These are phyloP conservation scores for Eledona agricola DNA, from an alignment of 2,888 invertebrate species.

Conservation along the genomic window DNA sequence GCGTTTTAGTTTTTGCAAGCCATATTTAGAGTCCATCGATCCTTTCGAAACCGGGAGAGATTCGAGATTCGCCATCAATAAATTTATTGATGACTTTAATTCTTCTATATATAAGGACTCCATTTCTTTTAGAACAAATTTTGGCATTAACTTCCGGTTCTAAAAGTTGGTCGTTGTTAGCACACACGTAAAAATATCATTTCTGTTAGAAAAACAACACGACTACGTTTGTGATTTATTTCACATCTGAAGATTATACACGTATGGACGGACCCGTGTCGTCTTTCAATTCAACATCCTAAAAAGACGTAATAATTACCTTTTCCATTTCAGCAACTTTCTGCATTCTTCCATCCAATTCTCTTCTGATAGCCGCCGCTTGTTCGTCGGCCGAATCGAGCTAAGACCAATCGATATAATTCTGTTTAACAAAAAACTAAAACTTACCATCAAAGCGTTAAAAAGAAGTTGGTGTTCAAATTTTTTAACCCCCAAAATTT, in stretches of 20 bases:
- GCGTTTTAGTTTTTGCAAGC: constrained; percentile 96
- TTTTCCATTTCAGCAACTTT: constrained; percentile 97
- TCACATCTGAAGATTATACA: neutral
- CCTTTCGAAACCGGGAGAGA: constrained; percentile 98
- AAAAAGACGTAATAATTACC: constrained; percentile 70
- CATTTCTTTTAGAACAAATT: constrained; percentile 99
- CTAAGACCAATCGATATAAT: constrained; percentile 70
- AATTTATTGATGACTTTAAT: constrained; percentile 95
- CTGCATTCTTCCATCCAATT: constrained; percentile 97
- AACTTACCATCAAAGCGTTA: constrained; percentile 90
- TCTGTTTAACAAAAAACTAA: no score
- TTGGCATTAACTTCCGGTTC: constrained; percentile 98
- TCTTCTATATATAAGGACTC: constrained; percentile 99
- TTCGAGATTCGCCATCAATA: constrained; percentile 98
- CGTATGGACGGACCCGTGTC: no score
- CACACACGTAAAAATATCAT: constrained; percentile 14
- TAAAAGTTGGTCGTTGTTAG: constrained; percentile 56
- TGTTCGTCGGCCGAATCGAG: constrained; percentile 99
- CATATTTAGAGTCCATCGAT: constrained; percentile 96
- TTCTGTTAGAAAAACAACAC: constrained; percentile 34
- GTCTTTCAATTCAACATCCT: constrained; percentile 31
- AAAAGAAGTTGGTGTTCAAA: constrained; percentile 99
- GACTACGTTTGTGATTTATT: constrained; percentile 9
- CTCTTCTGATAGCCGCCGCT: constrained; percentile 98
- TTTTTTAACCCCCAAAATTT: constrained; percentile 97